Base-by-base conservation (phyloP, 2,888 invertebrate species). In the Heliconius sara region DNA sequence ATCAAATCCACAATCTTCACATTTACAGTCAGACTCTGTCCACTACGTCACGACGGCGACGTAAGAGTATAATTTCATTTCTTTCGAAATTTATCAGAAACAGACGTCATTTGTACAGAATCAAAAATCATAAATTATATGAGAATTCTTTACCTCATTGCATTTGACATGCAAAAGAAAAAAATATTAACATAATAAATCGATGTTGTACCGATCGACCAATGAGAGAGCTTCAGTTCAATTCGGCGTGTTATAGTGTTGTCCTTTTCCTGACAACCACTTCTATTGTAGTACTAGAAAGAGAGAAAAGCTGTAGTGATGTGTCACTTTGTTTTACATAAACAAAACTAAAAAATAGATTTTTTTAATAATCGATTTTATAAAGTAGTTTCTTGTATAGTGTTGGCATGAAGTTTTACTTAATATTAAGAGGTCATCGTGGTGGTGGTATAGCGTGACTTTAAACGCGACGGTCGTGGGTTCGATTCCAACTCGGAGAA, bases 171-270 rank as follows among this genome's bases (percentile, higher is more conserved):
- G 68, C 66, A 73, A 78, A 78, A 39, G 67, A 74, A 74, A 67
- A 67, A 65, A 78, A 74, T 34, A 67, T 68, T 43, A 43, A 74
- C 65, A 65, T 65, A 74, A 71, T 65, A 76, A 71, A 76, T 65
- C 76, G 70, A 57, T 43, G 70, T 57, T 74, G 79, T 80, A 79
- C 27, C 81, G 81, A 76, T 79, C 86, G 82, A 81, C 93, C 93
- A 93, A 93, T 93, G 80, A 87, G 88, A 85, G 86, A 82, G 78
- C 77, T 25, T 39, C n/a, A 39, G 13, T 43, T 68, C 43, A n/a
- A 81, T 87, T 84, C 74, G 84, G 68, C 90, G 88, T 89, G 88
- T 89, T 84, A 86, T 89, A 74, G 66, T 85, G 86, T 85, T 85
- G 85, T 86, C 84, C 80, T 80, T 83, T 85, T 86, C 77, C 25